Percentiles rank a stretch among this genome's conserved stretches.
Conservation (phyloP, 2,113 vertebrate species). For the Abramis brama region DNA sequence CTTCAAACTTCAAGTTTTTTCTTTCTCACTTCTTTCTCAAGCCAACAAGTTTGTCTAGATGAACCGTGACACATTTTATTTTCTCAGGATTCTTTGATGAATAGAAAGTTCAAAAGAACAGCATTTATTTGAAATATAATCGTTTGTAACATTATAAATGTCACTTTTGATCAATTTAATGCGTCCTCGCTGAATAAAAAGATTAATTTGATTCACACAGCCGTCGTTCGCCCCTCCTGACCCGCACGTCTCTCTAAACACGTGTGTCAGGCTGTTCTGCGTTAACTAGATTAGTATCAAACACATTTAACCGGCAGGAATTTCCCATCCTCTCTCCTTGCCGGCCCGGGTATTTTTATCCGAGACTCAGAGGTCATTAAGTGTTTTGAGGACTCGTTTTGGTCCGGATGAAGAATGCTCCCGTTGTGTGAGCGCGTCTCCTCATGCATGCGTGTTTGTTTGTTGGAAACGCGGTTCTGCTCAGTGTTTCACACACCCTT, state of each 20-base stretch:
- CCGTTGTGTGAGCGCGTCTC: slow-evolving; percentile 48
- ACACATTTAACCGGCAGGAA: slow-evolving; percentile 32
- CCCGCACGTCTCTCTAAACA: not conserved
- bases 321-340: slow-evolving; percentile 32
- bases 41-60: too few relatives aligned
- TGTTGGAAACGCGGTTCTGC: not conserved
- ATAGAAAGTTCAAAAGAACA: not conserved
- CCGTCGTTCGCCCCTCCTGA: too few relatives aligned
- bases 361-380: slow-evolving; percentile 35
- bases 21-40: too few relatives aligned
- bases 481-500: not conserved
- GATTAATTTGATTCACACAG: not conserved
- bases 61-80: not conserved
- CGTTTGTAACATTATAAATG: not conserved
- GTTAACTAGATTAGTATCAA: slow-evolving; percentile 24
- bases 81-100: not conserved
- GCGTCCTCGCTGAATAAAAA: not conserved
- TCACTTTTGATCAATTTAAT: not conserved
- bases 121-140: not conserved
- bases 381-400: slow-evolving; percentile 15
- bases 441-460: slow-evolving; percentile 42
- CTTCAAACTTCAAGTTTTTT: too few relatives aligned
- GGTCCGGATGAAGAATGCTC: slow-evolving; percentile 44
- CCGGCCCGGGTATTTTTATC: slow-evolving; percentile 38
- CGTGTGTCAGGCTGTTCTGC: not conserved